Conservation (phyloP, 2,113 vertebrate genomes). For the Rissa tridactyla region DNA sequence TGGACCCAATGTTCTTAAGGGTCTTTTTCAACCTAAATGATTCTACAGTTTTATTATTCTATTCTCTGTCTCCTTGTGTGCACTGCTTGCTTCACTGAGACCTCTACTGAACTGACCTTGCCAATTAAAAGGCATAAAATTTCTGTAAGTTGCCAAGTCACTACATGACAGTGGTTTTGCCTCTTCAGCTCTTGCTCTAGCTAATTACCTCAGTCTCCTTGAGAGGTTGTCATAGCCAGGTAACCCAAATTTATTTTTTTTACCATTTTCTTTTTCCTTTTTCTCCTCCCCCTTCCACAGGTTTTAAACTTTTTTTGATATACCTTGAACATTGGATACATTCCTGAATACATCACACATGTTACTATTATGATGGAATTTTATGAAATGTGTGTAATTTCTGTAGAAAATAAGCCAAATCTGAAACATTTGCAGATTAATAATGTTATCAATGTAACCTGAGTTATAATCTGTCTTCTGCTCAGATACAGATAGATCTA, state of each 20-base stretch:
- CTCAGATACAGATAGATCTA: neutral
- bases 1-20: neutral
- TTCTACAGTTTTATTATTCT: neutral
- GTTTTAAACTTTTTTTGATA: neutral
- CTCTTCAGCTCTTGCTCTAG: neutral
- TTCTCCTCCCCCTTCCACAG: fast-evolving
- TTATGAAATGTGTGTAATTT: neutral
- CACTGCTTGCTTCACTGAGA: neutral
- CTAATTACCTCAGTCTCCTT: neutral
- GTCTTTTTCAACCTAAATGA: neutral
- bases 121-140: neutral
- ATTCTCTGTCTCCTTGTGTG: neutral
- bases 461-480: neutral
- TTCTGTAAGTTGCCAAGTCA: neutral
- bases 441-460: neutral
- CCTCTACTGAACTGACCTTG: neutral
- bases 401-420: neutral
- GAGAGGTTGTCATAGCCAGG: neutral
- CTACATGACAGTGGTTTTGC: neutral
- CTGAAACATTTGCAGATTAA: neutral
- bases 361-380: neutral
- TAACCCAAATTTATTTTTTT: neutral
- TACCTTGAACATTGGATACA: neutral
- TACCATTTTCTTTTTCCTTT: neutral
- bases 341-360: neutral